A percentile compares a stretch with the other conserved stretches of the same genome.
Evolutionary conservation across 2,797 vertebrate genomes (phyloP).

Genomic region (Rachycentron canadum): DNA sequence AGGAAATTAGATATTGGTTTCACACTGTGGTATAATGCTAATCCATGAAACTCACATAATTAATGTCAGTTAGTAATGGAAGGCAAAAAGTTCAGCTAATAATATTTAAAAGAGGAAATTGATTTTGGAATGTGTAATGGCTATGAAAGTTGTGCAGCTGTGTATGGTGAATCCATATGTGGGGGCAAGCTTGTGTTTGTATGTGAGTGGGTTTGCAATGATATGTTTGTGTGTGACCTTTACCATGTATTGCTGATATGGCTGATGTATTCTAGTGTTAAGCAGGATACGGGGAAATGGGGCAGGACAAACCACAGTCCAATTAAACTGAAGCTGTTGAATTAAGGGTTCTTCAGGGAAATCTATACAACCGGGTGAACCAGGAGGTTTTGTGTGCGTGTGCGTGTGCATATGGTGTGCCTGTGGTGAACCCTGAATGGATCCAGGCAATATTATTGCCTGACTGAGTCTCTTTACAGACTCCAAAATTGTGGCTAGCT

Average conservation of each 20-base stretch:
- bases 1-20: constrained; percentile 75
- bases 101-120: constrained; percentile 71
- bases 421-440: constrained; percentile 31
- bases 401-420: not conserved
- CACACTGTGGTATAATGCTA: constrained; percentile 45
- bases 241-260: constrained; percentile 50
- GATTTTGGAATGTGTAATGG: constrained; percentile 51
- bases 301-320: constrained; percentile 68
- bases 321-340: constrained; percentile 78
- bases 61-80: constrained; percentile 59
- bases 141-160: not conserved
- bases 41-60: constrained; percentile 69
- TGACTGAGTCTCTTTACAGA: constrained; percentile 40
- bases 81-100: constrained; percentile 52
- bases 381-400: constrained; percentile 12
- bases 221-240: constrained; percentile 52
- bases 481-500: constrained; percentile 44
- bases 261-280: constrained; percentile 64
- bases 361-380: constrained; percentile 64
- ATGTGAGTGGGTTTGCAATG: constrained; percentile 19
- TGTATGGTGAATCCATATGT: not conserved
- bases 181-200: not conserved
- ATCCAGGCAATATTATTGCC: constrained; percentile 40
- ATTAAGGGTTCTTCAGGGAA: constrained; percentile 75
- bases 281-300: constrained; percentile 64